phyloP scores from a whole-genome alignment of 2,797 vertebrate genomes.

The Lateolabrax maculatus region DNA sequence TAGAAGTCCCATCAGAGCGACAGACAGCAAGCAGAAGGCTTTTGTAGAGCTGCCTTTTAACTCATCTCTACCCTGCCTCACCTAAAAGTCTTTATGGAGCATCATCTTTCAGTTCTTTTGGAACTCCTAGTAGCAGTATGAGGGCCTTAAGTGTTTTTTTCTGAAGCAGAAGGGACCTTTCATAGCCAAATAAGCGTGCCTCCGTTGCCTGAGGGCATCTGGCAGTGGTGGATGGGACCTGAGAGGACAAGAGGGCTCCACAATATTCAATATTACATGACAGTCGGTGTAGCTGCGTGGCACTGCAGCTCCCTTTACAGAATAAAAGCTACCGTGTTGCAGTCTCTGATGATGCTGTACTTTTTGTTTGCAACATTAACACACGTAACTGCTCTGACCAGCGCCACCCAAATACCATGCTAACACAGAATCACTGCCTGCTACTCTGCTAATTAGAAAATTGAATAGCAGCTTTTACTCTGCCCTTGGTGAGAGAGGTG shows the following conservation, averaged over 20 bases:
- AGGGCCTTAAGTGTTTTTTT: conserved; percentile 35
- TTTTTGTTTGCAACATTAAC: conserved; percentile 3
- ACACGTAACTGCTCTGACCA: neutral
- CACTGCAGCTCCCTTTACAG: conserved; percentile 26
- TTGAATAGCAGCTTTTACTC: too few species aligned
- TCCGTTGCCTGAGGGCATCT: conserved; percentile 57
- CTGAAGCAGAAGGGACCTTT: conserved; percentile 47
- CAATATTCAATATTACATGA: conserved; percentile 67
- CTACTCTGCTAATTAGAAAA: too few species aligned
- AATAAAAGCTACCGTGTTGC: conserved; percentile 18
- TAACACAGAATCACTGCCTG: too few species aligned
- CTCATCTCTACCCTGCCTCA: conserved; percentile 28
- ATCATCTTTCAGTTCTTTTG: conserved; percentile 38
- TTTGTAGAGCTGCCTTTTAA: conserved; percentile 55
- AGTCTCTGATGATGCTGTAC: neutral
- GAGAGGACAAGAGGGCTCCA: conserved; percentile 44
- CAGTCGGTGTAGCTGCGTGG: conserved; percentile 7
- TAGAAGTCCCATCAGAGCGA: conserved; percentile 66
- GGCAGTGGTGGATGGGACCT: conserved; percentile 50
- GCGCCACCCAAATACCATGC: too few species aligned
- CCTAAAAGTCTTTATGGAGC: conserved; percentile 43
- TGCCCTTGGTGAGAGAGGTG: too few species aligned
- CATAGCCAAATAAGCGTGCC: conserved; percentile 52
- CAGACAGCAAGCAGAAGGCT: conserved; percentile 41
- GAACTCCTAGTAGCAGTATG: conserved; percentile 30